These are phyloP conservation scores for Branchinecta lynchi DNA, from an alignment of 1,140 invertebrate species.

Conservation along the genomic window DNA sequence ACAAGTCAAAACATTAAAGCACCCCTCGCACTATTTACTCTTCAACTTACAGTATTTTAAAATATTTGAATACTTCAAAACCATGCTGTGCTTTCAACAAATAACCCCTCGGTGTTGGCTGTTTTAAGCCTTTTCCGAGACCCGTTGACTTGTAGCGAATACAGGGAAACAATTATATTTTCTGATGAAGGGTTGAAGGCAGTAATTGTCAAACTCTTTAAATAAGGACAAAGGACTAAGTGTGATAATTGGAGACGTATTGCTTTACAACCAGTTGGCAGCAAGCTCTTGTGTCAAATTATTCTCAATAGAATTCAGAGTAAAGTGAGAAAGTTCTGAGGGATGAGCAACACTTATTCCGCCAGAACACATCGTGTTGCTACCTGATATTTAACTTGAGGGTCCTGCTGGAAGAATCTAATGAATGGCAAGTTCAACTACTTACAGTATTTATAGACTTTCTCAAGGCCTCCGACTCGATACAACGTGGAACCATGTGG, in stretches of 20 bases:
- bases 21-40: not conserved
- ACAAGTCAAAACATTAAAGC: constrained; percentile 6
- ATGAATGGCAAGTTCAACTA: constrained; percentile 1
- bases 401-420: constrained; percentile 5
- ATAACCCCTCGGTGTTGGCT: too few relatives aligned
- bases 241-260: constrained; percentile 6
- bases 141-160: too few relatives aligned
- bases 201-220: constrained; percentile 10
- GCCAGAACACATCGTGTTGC: constrained; percentile 1
- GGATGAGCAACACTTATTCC: constrained; percentile 1
- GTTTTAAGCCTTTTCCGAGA: too few relatives aligned
- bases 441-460: constrained; percentile 6
- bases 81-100: too few relatives aligned
- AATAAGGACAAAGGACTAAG: constrained; percentile 6
- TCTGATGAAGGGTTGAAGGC: not conserved
- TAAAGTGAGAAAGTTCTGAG: constrained; percentile 10
- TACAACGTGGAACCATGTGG: too few relatives aligned
- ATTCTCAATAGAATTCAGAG: constrained; percentile 6
- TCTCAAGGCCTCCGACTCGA: constrained; percentile 8
- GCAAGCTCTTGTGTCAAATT: constrained; percentile 6
- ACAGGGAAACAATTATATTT: too few relatives aligned
- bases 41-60: not conserved
- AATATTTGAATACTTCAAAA: too few relatives aligned
- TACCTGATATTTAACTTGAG: not conserved
- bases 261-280: constrained; percentile 9